phyloP scores from a whole-genome alignment of 2,888 invertebrate species.

The Cotesia congregata region DNA sequence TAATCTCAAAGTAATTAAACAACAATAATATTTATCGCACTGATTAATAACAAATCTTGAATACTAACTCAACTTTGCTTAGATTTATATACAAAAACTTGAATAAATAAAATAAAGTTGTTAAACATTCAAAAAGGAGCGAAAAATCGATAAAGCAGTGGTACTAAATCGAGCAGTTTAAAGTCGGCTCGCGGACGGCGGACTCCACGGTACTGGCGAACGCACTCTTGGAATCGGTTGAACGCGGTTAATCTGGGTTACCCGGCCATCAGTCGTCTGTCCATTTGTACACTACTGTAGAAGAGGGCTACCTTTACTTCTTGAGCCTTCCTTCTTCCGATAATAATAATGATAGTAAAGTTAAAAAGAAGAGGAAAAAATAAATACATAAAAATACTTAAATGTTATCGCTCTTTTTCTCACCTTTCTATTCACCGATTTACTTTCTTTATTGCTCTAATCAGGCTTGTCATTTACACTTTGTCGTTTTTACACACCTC shows the following conservation, averaged over 20 bases:
- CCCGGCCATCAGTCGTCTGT: constrained; percentile 67
- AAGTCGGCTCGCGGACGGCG: constrained; percentile 59
- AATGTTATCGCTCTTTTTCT: constrained; percentile 1
- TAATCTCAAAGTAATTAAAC: constrained; percentile 18
- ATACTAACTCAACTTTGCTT: neutral
- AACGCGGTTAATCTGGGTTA: constrained; percentile 69
- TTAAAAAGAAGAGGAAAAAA: neutral
- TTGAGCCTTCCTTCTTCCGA: constrained; percentile 19
- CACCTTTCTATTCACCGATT: neutral
- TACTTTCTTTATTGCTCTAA: constrained; percentile 6
- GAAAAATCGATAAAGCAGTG: neutral
- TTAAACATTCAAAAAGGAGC: neutral
- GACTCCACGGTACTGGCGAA: constrained; percentile 66
- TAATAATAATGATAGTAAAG: neutral
- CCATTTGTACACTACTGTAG: constrained; percentile 32
- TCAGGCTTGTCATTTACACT: constrained; percentile 5
- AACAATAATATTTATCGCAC: neutral
- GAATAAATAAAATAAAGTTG: neutral
- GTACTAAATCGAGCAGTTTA: constrained; percentile 40
- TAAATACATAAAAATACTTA: neutral
- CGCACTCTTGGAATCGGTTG: constrained; percentile 61
- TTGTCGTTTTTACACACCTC: neutral
- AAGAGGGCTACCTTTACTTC: constrained; percentile 9
- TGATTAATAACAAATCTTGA: too few species aligned
- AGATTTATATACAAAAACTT: neutral